A percentile compares a stretch with the other conserved stretches of the same genome.
phyloP scores from a whole-genome alignment of 2,797 vertebrate genomes.

The Setipinna tenuifilis region DNA sequence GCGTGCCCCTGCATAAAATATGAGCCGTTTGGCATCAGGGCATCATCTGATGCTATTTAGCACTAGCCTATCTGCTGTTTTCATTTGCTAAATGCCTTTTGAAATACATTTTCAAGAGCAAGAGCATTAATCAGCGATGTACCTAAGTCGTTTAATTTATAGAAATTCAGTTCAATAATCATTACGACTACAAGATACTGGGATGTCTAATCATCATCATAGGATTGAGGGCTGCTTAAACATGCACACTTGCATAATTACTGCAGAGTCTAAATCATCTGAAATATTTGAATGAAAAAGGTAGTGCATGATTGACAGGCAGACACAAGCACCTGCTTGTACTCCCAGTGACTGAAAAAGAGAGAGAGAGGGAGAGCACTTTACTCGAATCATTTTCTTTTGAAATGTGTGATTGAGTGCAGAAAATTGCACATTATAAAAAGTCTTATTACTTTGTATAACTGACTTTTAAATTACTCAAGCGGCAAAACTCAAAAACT shows the following conservation, averaged over 20 bases:
- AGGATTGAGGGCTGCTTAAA: not conserved
- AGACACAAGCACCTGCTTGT: not conserved
- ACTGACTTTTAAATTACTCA: not conserved
- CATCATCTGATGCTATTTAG: not conserved
- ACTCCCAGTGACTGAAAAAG: not conserved
- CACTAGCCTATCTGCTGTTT: not conserved
- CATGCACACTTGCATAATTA: not conserved
- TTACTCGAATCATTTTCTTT: not conserved
- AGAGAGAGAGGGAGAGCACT: not conserved
- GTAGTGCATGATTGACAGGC: not conserved
- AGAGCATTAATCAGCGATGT: not conserved
- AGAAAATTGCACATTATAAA: not conserved
- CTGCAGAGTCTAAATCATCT: not conserved
- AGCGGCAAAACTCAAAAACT: not conserved
- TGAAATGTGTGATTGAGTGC: not conserved
- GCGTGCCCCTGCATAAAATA: not conserved
- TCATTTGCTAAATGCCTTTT: not conserved
- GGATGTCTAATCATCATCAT: not conserved
- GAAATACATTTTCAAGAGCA: not conserved
- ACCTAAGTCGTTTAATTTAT: not conserved
- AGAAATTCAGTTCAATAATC: not conserved
- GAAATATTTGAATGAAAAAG: not conserved
- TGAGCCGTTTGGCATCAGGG: not conserved
- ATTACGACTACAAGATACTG: not conserved
- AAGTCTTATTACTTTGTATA: not conserved